Base-by-base conservation (phyloP, 2,888 invertebrate species). In the Protodeltote pygarga region DNA sequence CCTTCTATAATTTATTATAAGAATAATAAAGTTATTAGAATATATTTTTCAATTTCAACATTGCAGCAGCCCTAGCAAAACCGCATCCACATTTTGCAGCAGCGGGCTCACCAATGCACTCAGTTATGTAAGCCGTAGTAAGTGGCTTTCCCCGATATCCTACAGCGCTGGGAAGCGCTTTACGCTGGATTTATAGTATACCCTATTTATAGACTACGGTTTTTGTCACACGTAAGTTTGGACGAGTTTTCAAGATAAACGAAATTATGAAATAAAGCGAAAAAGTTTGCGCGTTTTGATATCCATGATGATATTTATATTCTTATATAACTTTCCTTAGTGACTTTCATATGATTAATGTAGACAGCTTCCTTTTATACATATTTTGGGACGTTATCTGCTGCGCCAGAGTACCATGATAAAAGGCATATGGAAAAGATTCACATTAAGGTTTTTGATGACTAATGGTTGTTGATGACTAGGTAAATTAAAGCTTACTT, bases 31-130 rank as follows among this genome's bases (percentile, higher is more conserved):
- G 11, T 29, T 11, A 9, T 5, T 2, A 3, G n/a, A 23, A 3
- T 6, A 34, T 34, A 19, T 2, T 8, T 15, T 32, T 13, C 20
- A 15, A 3, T 33, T 11, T n/a, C 29, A 15, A 34, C 24, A 44
- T 39, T 53, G 57, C 38, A 33, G 14, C 66, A 59, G 10, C 65
- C 68, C 57, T 62, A 59, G 34, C 31, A 38, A 48, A 62, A 53
- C 50, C 59, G 28, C 65, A 61, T 52, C 37, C 42, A 42, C 55
- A 52, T 65, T 59, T 49, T 48, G 59, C 59, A 40, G 59, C 69
- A 55, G 46, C 38, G 47, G 13, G 49, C 37, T 55, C 50, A 44
- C 55, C 65, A 68, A 65, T 67, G 67, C 67, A 65, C 69, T 69
- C 55, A 38, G 55, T 50, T 62, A 68, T 55, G 55, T 65, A 65